Evolutionary conservation across 23 tunicate genomes (phyloP).

Genomic region (Styela clava): DNA sequence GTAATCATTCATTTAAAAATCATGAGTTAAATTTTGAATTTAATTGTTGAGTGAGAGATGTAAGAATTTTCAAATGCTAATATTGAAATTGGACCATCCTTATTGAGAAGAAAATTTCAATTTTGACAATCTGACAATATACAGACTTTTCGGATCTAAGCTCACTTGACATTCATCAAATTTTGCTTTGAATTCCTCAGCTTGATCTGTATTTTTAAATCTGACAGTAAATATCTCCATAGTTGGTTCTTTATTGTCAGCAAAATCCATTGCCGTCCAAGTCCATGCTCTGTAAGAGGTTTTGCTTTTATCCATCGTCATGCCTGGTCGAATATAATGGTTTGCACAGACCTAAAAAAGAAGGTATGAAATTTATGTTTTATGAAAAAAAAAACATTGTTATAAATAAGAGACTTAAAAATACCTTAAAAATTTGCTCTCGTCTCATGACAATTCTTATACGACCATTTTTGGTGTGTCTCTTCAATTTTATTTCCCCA

Average conservation of each 20-base stretch:
- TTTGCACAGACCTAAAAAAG: slow-evolving; percentile 83
- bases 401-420: not conserved
- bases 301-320: slow-evolving; percentile 41
- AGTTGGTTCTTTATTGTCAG: slow-evolving; percentile 48
- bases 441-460: slow-evolving; percentile 92
- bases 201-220: slow-evolving; percentile 74
- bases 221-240: slow-evolving; percentile 62
- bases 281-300: slow-evolving; percentile 64
- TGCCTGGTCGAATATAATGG: slow-evolving; percentile 58
- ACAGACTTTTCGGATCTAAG: no score
- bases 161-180: slow-evolving; percentile 87
- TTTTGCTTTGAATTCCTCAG: slow-evolving; percentile 56
- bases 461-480: slow-evolving; percentile 21
- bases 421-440: slow-evolving; percentile 84
- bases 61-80: no score
- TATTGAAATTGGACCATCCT: no score
- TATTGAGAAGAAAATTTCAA: no score
- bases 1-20: no score
- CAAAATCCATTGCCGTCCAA: slow-evolving; percentile 75
- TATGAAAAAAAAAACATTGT: not conserved
- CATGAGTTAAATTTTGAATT: no score
- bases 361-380: not conserved
- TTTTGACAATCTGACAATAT: no score
- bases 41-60: no score
- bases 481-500: slow-evolving; percentile 76